These are phyloP conservation scores for Podilymbus podiceps DNA, from an alignment of 2,113 vertebrate genomes.

Conservation along the genomic window DNA sequence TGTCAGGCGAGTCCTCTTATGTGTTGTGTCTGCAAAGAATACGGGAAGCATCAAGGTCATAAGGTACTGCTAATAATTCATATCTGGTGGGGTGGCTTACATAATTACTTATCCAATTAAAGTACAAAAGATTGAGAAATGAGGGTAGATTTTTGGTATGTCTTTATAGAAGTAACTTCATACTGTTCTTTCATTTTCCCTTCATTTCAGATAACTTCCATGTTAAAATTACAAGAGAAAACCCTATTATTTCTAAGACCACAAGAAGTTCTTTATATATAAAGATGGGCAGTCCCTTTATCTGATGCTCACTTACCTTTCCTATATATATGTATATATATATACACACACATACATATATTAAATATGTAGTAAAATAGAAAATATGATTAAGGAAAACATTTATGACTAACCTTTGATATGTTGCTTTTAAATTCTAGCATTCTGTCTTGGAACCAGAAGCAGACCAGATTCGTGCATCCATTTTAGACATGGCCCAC, in stretches of 20 bases:
- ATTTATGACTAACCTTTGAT: neutral
- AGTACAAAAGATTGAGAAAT: neutral
- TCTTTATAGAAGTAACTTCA: neutral
- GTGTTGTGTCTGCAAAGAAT: constrained; percentile 99
- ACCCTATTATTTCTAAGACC: neutral
- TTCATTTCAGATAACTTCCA: neutral
- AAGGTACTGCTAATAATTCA: constrained; percentile 78
- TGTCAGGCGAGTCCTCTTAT: constrained; percentile 92
- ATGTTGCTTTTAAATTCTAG: constrained; percentile 69
- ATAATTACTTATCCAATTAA: neutral
- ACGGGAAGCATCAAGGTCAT: constrained; percentile 97
- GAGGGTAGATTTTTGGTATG: neutral
- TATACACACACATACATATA: fast-evolving
- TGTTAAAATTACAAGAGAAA: neutral
- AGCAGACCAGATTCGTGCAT: constrained; percentile 96
- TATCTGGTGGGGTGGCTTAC: neutral
- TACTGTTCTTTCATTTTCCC: neutral
- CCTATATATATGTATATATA: neutral
- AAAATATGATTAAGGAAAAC: neutral
- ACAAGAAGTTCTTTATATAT: neutral
- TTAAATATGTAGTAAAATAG: neutral
- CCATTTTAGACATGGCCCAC: constrained; percentile 98
- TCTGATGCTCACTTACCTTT: neutral
- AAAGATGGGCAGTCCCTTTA: neutral
- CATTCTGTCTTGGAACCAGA: constrained; percentile 92